Percentiles rank a stretch among this genome's conserved stretches.
phyloP scores from a whole-genome alignment of 1,140 invertebrate genomes.

The Euura saliciscinereae region DNA sequence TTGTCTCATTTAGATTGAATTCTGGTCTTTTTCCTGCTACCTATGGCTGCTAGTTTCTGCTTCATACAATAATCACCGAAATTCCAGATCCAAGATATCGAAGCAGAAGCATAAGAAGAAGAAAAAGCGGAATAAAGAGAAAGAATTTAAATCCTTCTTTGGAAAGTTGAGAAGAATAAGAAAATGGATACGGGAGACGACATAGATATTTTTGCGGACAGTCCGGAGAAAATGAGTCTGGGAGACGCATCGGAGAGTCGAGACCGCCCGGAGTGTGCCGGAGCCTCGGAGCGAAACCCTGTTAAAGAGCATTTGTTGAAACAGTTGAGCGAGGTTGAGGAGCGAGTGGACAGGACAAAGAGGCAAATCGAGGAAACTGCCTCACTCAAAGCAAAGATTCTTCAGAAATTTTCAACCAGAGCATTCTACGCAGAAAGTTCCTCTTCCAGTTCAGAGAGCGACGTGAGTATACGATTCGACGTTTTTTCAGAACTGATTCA shows the following conservation, averaged over 20 bases:
- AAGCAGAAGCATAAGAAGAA: too few relatives aligned
- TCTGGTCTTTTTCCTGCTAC: too few relatives aligned
- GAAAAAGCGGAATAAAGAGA: too few relatives aligned
- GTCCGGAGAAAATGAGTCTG: not conserved
- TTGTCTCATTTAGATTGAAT: too few relatives aligned
- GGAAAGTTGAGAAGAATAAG: too few relatives aligned
- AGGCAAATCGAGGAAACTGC: conserved; percentile 32
- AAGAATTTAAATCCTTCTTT: too few relatives aligned
- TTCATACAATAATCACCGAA: too few relatives aligned
- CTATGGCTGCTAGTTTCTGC: too few relatives aligned
- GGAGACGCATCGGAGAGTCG: not conserved
- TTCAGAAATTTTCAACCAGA: conserved; percentile 32
- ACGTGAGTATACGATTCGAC: conserved; percentile 29
- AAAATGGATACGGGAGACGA: not conserved
- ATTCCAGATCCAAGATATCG: too few relatives aligned
- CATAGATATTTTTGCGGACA: not conserved
- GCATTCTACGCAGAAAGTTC: conserved; percentile 26
- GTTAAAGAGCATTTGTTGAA: conserved; percentile 42
- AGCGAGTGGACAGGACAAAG: conserved; percentile 32
- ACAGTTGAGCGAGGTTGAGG: conserved; percentile 30
- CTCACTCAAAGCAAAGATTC: conserved; percentile 23
- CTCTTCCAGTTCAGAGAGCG: conserved; percentile 36
- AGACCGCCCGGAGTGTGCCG: not conserved
- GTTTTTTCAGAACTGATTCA: too few relatives aligned
- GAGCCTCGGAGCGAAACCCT: conserved; percentile 32